phyloP scores from a whole-genome alignment of 2,888 invertebrate species.

The Drosophila rubida region DNA sequence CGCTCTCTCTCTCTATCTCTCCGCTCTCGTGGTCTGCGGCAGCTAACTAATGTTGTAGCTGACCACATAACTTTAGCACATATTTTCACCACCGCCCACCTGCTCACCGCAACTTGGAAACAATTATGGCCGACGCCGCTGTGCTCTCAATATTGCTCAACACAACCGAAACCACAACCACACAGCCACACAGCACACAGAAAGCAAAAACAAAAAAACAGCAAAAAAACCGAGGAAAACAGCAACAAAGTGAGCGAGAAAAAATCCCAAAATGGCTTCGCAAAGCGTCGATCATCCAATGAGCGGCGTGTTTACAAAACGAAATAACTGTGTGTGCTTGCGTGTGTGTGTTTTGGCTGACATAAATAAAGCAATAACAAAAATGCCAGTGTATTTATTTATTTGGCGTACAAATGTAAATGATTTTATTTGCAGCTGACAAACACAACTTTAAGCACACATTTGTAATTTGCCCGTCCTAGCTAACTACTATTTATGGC shows the following conservation, averaged over 20 bases:
- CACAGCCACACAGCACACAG: conserved; percentile 28
- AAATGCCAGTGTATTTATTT: not conserved
- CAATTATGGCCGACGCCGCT: conserved; percentile 82
- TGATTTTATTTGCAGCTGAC: not conserved
- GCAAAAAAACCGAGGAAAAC: too few relatives aligned
- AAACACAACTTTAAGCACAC: not conserved
- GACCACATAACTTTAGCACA: conserved; percentile 58
- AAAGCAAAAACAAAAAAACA: too few relatives aligned
- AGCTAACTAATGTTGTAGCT: conserved; percentile 47
- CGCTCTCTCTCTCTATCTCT: conserved; percentile 13
- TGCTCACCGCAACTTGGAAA: conserved; percentile 74
- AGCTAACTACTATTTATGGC: conserved; percentile 19
- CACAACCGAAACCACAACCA: conserved; percentile 51
- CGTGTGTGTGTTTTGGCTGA: not conserved
- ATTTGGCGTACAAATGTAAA: not conserved
- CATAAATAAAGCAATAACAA: conserved; percentile 11
- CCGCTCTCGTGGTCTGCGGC: conserved; percentile 12
- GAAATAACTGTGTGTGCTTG: not conserved
- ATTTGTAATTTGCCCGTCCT: not conserved
- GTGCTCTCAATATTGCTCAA: conserved; percentile 64
- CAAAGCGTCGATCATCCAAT: conserved; percentile 76
- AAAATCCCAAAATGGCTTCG: conserved; percentile 77
- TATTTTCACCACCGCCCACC: conserved; percentile 59
- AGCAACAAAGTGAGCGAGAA: conserved; percentile 48
- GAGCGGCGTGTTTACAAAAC: conserved; percentile 46